Conservation (phyloP, 2,797 vertebrate genomes). For the Emydoidea blandingii region DNA sequence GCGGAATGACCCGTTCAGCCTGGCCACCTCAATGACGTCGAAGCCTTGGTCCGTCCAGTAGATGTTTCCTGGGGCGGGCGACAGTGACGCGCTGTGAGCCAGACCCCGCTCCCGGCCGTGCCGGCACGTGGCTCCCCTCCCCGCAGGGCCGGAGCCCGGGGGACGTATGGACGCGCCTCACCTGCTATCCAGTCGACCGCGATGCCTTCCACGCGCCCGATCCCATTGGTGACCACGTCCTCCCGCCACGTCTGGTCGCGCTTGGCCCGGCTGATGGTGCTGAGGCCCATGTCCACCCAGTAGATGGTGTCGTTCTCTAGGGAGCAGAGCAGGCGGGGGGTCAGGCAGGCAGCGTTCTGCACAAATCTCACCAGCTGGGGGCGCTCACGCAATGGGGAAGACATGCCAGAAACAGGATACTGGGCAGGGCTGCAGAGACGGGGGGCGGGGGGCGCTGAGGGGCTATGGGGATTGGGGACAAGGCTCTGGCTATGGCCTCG, state of each 20-base stretch:
- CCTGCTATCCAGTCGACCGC: constrained; percentile 98
- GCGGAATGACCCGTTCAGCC: constrained; percentile 97
- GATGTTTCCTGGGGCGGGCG: constrained; percentile 89
- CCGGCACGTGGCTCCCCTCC: neutral
- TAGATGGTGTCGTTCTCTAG: constrained; percentile 98
- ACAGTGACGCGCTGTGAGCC: rapidly evolving
- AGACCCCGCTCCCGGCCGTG: rapidly evolving
- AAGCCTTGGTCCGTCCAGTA: constrained; percentile 99
- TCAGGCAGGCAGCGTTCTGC: neutral
- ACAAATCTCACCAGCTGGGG: neutral
- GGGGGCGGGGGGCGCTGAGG: rapidly evolving
- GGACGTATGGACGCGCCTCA: constrained; percentile 52
- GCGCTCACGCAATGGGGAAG: neutral
- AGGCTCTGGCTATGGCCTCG: neutral
- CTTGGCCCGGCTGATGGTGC: constrained; percentile 97
- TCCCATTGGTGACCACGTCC: constrained; percentile 96
- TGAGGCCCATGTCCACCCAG: constrained; percentile 99
- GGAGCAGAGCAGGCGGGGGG: neutral
- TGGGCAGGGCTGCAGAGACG: too few relatives aligned
- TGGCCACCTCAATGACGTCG: constrained; percentile 96
- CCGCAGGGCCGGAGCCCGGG: too few relatives aligned
- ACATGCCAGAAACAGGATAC: neutral
- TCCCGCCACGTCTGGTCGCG: constrained; percentile 98
- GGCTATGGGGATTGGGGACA: too few relatives aligned
- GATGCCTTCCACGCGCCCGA: constrained; percentile 96